Conservation (phyloP, 1,140 invertebrate species). For the Zaprionus africanus region DNA sequence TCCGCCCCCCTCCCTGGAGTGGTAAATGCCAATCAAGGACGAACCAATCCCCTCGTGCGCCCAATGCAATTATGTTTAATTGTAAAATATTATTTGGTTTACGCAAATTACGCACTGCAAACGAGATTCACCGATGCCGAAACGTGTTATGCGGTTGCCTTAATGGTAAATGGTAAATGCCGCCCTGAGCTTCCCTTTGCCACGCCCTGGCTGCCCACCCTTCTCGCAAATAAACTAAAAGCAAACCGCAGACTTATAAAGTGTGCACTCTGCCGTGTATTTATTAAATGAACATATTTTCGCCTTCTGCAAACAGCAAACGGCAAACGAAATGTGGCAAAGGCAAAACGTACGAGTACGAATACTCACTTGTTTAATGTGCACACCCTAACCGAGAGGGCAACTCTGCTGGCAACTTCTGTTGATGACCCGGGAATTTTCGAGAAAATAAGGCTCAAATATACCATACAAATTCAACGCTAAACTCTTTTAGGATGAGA, state of each 20-base stretch:
- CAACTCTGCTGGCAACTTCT: background rate
- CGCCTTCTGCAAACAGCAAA: conserved; percentile 5
- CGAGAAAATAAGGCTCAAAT: background rate
- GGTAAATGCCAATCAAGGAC: conserved; percentile 53
- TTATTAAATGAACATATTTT: conserved; percentile 29
- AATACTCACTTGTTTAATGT: conserved; percentile 25
- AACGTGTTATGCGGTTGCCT: conserved; percentile 55
- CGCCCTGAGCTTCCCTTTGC: background rate
- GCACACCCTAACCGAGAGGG: background rate
- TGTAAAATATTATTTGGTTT: conserved; percentile 73
- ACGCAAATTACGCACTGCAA: conserved; percentile 69
- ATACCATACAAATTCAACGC: too few species aligned
- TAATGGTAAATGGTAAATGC: conserved; percentile 14
- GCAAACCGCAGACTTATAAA: conserved; percentile 27
- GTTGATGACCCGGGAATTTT: background rate
- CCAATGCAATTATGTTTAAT: conserved; percentile 77
- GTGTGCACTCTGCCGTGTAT: background rate
- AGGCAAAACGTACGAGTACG: background rate
- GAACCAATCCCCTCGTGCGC: conserved; percentile 32
- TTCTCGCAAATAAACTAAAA: conserved; percentile 27
- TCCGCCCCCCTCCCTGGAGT: background rate
- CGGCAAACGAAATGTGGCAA: conserved; percentile 12
- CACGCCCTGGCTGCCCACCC: background rate
- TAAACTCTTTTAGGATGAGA: too few species aligned
- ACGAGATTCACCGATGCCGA: conserved; percentile 38